Evolutionary conservation across 2,888 invertebrate genomes (phyloP).

Genomic region (Synergus umbraculus): DNA sequence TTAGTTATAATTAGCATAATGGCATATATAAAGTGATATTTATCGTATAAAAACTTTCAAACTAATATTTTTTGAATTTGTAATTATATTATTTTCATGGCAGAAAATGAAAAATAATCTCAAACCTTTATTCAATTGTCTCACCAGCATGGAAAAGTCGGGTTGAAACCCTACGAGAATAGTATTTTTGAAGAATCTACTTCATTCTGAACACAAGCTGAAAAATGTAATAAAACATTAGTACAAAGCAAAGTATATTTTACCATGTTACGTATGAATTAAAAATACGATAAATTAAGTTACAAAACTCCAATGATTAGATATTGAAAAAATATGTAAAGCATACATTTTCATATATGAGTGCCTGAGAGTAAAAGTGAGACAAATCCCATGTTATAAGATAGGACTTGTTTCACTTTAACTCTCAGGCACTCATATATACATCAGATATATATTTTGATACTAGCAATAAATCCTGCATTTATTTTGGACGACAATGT

Average conservation of each 20-base stretch:
- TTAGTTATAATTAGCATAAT: too few relatives aligned
- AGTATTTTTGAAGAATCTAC: not conserved
- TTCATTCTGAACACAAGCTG: not conserved
- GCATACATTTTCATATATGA: not conserved
- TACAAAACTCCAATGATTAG: too few relatives aligned
- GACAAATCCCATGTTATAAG: too few relatives aligned
- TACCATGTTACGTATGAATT: not conserved
- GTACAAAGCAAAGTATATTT: not conserved
- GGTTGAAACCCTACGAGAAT: not conserved
- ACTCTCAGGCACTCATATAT: too few relatives aligned
- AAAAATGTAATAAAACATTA: not conserved
- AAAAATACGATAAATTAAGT: not conserved
- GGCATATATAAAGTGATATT: too few relatives aligned
- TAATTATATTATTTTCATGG: not conserved
- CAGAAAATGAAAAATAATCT: not conserved
- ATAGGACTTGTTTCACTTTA: too few relatives aligned
- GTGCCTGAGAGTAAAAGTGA: too few relatives aligned
- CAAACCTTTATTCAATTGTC: not conserved
- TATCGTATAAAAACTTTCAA: too few relatives aligned
- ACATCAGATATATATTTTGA: not conserved
- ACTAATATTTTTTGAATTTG: too few relatives aligned
- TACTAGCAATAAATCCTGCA: not conserved
- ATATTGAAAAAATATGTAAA: not conserved
- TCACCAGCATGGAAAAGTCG: not conserved
- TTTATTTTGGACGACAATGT: not conserved